Evolutionary conservation across 2,888 invertebrate genomes (phyloP).

Genomic region (Vesta saturnalis): DNA sequence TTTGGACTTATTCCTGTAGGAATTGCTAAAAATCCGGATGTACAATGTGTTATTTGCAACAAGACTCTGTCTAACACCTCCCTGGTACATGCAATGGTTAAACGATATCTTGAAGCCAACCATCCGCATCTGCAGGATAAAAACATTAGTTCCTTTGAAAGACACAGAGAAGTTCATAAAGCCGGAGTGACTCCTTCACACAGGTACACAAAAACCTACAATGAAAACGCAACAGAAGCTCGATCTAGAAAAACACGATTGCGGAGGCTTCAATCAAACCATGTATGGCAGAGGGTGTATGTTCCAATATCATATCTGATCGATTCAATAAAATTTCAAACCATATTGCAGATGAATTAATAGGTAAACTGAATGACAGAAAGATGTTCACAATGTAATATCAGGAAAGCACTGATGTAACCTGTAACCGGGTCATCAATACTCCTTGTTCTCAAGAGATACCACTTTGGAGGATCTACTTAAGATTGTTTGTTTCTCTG

Average conservation of each 20-base stretch:
- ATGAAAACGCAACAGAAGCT: constrained; percentile 9
- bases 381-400: constrained; percentile 37
- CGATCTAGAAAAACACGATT: neutral
- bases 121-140: neutral
- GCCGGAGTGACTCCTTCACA: neutral
- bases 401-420: constrained; percentile 42
- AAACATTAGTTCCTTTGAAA: too few relatives aligned
- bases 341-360: too few relatives aligned
- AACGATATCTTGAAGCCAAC: neutral
- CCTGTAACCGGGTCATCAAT: constrained; percentile 32
- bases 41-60: neutral
- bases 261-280: constrained; percentile 3
- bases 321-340: constrained; percentile 15
- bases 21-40: neutral
- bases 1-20: neutral
- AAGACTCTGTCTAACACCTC: neutral
- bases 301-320: neutral
- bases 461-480: constrained; percentile 33
- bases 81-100: neutral
- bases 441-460: constrained; percentile 38
- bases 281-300: neutral
- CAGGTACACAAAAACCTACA: constrained; percentile 3
- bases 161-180: neutral
- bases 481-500: constrained; percentile 36
- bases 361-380: neutral